Conservation (phyloP, 2,888 invertebrate species). For the Brassicogethes aeneus region DNA sequence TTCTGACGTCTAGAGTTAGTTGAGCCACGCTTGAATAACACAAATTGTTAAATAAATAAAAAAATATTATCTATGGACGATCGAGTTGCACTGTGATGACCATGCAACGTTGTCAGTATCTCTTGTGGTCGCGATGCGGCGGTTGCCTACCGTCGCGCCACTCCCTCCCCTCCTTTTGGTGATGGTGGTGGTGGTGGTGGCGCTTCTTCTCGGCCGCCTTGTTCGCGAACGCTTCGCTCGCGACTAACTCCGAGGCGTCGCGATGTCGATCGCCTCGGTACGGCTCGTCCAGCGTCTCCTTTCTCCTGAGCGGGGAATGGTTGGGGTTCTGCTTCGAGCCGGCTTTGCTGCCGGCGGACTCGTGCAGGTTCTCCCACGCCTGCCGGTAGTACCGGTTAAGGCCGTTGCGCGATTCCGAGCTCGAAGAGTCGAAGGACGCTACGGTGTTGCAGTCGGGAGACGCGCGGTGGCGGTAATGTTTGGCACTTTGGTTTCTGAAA, state of each 20-base stretch:
- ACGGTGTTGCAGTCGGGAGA: constrained; percentile 88
- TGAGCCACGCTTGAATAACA: too few species aligned
- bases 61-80: constrained; percentile 23
- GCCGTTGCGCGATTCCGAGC: constrained; percentile 71
- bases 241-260: constrained; percentile 70
- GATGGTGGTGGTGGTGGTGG: constrained; percentile 72
- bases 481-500: constrained; percentile 67
- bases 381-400: constrained; percentile 83
- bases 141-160: constrained; percentile 43
- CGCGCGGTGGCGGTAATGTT: constrained; percentile 81
- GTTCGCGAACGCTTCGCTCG: constrained; percentile 50
- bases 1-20: too few species aligned
- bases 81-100: constrained; percentile 37
- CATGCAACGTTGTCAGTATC: constrained; percentile 41
- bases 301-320: constrained; percentile 54
- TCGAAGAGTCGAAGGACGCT: constrained; percentile 81
- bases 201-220: constrained; percentile 50
- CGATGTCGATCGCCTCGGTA: constrained; percentile 41
- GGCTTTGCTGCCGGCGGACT: constrained; percentile 59
- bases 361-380: constrained; percentile 89
- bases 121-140: constrained; percentile 48
- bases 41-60: constrained; percentile 11
- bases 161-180: constrained; percentile 52
- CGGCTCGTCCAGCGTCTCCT: constrained; percentile 64
- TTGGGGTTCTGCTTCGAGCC: constrained; percentile 40